Evolutionary conservation across 2,797 vertebrate genomes (phyloP), one percentile per base, ranked within the genome.

Genomic region (Neopelma chrysocephalum): DNA sequence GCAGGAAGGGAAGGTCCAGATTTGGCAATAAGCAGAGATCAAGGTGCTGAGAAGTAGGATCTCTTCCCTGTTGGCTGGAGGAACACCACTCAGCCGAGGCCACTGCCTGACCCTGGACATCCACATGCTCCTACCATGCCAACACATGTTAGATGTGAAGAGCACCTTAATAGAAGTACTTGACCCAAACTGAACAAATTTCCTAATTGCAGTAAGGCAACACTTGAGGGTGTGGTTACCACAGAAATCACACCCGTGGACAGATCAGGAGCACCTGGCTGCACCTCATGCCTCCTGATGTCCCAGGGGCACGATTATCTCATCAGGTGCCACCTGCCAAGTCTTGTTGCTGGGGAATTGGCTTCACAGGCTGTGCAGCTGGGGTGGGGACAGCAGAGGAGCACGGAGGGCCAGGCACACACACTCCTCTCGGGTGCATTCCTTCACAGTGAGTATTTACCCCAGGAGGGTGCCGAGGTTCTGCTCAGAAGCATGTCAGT

Each of bases 241-340:
- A 66, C 87, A 91, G 91, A 79, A 94, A 92, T 95, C 93, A 96
- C 89, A 94, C 83, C 88, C 87, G 82, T 70, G 72, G 91, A 91
- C 21, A 58, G 92, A 94, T 92, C 88, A 79, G 85, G 56, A 96
- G 89, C 94, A 95, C 69, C 94, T 94, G 94, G 90, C 76, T 94
- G 86, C 83, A 87, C 72, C 81, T 91, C 78, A 78, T 94, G 71
- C 69, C 73, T 94, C 88, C 72, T 17, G 34, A 76, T 86, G 83
- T 58, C 96, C 84, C 57, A 73, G 50, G 76, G 94, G 72, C 77
- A 89, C 10, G 53, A 92, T 96, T 96, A 94, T 95, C 89, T 96
- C 96, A 95, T 85, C 86, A 77, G 87, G 29, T 93, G 82, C 71
- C 94, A 91, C 85, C 73, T 96, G 96, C 93, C 93, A 95, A 96